Conservation (phyloP, 2,888 invertebrate genomes). For the Polylopha cassiicola region DNA sequence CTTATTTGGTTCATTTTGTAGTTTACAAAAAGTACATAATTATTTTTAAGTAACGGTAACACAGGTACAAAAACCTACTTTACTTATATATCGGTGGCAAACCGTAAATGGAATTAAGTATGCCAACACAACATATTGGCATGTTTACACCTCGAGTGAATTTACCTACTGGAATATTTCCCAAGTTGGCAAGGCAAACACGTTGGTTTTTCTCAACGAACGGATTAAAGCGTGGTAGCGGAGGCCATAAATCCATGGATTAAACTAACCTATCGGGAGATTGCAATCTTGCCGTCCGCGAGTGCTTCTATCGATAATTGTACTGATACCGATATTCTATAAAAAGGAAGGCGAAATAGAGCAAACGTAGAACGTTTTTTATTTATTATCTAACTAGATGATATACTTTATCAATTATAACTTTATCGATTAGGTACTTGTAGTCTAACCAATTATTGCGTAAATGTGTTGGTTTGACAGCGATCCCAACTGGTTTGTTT, state of each 20-base stretch:
- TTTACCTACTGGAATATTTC: constrained; percentile 18
- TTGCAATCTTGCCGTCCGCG: constrained; percentile 62
- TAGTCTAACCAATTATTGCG: too few species aligned
- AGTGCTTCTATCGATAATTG: constrained; percentile 63
- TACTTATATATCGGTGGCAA: too few species aligned
- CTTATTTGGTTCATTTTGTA: too few species aligned
- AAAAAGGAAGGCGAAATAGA: constrained; percentile 33
- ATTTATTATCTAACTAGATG: too few species aligned
- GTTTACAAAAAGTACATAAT: too few species aligned
- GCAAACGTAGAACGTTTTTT: constrained; percentile 21
- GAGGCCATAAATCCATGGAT: constrained; percentile 66
- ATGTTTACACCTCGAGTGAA: constrained; percentile 17
- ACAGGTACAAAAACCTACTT: too few species aligned
- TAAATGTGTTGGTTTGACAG: too few species aligned
- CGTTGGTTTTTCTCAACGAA: constrained; percentile 50
- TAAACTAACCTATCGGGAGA: constrained; percentile 67
- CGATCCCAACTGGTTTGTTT: too few species aligned
- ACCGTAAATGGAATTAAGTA: neutral
- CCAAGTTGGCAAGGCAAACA: constrained; percentile 22
- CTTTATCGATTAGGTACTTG: too few species aligned
- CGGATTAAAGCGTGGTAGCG: constrained; percentile 61
- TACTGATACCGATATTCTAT: constrained; percentile 57
- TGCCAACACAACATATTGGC: constrained; percentile 13
- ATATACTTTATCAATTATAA: too few species aligned
- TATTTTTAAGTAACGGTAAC: too few species aligned